Evolutionary conservation across 2,797 vertebrate species (phyloP).

Genomic region (Liasis olivaceus): DNA sequence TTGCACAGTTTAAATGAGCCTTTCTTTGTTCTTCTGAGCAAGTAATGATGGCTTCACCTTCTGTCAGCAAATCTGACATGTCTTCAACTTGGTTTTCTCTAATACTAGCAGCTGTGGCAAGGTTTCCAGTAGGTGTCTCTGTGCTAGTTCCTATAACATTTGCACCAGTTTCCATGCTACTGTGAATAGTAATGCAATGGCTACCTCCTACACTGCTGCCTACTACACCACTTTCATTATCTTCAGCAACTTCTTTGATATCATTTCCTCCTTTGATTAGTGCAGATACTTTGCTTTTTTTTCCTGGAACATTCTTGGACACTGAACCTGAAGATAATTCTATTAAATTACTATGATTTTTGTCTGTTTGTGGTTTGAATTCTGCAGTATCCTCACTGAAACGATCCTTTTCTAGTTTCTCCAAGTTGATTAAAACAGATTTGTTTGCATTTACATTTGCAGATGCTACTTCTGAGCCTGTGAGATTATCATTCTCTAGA

Average conservation of each 20-base stretch:
- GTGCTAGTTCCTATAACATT: slow-evolving; percentile 49
- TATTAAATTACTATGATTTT: slow-evolving; percentile 4
- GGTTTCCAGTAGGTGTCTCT: slow-evolving; percentile 52
- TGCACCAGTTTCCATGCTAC: slow-evolving; percentile 6
- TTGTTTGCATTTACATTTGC: slow-evolving; percentile 32
- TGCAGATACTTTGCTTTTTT: slow-evolving; percentile 33
- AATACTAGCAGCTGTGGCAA: slow-evolving; percentile 63
- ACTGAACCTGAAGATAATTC: slow-evolving; percentile 44
- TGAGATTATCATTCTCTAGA: slow-evolving; percentile 32
- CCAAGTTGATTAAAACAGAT: not conserved
- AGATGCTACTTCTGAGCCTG: not conserved
- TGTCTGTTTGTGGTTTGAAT: slow-evolving; percentile 35
- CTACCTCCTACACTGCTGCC: slow-evolving; percentile 65
- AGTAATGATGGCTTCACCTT: slow-evolving; percentile 69
- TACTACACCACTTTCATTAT: slow-evolving; percentile 61
- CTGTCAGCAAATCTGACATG: slow-evolving; percentile 40
- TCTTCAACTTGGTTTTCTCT: slow-evolving; percentile 42
- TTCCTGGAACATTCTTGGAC: slow-evolving; percentile 24
- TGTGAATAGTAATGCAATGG: not conserved
- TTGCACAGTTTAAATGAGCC: slow-evolving; percentile 63
- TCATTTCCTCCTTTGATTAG: not conserved
- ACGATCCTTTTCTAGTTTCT: slow-evolving; percentile 27
- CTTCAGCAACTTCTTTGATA: not conserved
- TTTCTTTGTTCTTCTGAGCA: slow-evolving; percentile 56
- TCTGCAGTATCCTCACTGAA: not conserved